A percentile compares a stretch with the other conserved stretches of the same genome.
Conservation (phyloP, 2,113 vertebrate genomes). For the Drymodes brunneopygia region DNA sequence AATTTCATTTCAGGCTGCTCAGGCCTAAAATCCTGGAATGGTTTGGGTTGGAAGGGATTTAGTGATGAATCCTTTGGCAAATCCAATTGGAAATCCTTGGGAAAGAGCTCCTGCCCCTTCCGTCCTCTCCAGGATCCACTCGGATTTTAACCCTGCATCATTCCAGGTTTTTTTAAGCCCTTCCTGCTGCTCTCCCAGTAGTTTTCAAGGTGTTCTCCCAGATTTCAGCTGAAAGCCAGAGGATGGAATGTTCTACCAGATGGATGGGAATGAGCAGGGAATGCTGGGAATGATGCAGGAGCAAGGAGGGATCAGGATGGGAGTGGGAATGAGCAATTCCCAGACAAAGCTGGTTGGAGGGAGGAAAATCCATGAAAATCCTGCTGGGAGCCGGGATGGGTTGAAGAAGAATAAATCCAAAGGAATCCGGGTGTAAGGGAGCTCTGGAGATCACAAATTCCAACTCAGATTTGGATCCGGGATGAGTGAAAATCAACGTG, state of each 20-base stretch:
- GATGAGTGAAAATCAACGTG: background rate
- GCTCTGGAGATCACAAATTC: background rate
- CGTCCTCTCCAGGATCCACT: background rate
- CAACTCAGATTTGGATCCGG: background rate
- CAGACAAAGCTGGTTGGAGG: background rate
- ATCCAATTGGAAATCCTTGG: background rate
- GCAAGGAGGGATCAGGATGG: background rate
- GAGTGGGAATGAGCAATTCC: background rate
- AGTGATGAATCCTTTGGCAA: accelerated
- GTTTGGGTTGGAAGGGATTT: background rate
- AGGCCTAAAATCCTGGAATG: background rate
- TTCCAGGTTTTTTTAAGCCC: background rate
- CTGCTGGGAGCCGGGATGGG: background rate
- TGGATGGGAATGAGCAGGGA: background rate
- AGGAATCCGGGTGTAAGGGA: background rate
- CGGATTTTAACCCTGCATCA: background rate
- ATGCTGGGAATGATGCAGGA: background rate
- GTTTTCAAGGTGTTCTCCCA: accelerated
- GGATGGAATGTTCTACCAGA: background rate
- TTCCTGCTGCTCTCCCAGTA: background rate
- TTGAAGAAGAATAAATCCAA: background rate
- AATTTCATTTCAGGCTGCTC: background rate
- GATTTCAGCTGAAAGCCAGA: background rate
- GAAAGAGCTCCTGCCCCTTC: background rate
- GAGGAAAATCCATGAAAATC: background rate